Base-by-base conservation (phyloP, 1,140 invertebrate genomes). In the Saccostrea glomerata region DNA sequence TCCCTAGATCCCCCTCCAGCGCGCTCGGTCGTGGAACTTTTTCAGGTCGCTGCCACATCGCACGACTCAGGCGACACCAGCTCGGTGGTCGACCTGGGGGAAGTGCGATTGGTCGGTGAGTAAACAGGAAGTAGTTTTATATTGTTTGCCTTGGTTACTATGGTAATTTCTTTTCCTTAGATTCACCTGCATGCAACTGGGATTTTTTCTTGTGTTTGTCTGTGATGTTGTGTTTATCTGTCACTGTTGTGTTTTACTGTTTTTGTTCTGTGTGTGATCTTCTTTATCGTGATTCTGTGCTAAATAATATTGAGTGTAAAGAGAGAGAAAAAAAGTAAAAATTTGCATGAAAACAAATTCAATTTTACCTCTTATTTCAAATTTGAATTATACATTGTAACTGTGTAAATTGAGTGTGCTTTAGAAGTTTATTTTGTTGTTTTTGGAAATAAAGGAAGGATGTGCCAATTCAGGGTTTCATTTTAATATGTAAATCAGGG, bases 21-120 rank as follows among this genome's bases (percentile, higher is more conserved):
- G 23, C 77, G 66, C 25, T 84, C 87, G 13, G 23, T 88, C 15
- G 56, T 86, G 47, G 87, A 85, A 88, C 63, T 88, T 25, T 88
- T 88, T 88, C 87, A 88, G 83, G 84, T 87, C 36, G 25, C 30
- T 60, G 25, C 82, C 20, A n/a, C 36, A 54, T 82, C 77, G 56
- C 73, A 60, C 82, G 55, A 63, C 70, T 60, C 40, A 36, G 77
- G 23, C 36, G 30, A 87, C n/a, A 63, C 84, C 84, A 85, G 23
- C 17, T n/a, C 25, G 58, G 36, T 66, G n/a, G 56, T 85, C 58
- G 84, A 85, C 58, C 60, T 60, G 15, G n/a, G 30, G 15, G 40
- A 83, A 56, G 77, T 87, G 56, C 25, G 56, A 58, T 82, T 87
- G 86, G 86, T 87, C 30, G 77, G 77, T 82, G 36, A 87, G 86